Evolutionary conservation across 2,797 vertebrate species (phyloP).

Genomic region (Hydrocynus forskahlii): DNA sequence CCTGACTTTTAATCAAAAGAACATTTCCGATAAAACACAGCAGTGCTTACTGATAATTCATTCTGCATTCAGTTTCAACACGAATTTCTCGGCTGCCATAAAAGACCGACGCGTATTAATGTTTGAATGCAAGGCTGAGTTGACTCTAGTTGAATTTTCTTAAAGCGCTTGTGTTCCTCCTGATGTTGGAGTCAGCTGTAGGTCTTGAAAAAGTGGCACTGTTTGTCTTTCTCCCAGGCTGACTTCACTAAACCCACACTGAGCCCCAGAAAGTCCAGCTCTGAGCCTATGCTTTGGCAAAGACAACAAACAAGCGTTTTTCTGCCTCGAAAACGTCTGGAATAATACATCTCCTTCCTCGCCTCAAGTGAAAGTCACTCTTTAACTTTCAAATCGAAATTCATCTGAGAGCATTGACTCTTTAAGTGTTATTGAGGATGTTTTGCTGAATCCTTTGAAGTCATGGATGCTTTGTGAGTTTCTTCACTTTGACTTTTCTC

Average conservation of each 20-base stretch:
- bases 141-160: conserved; percentile 16
- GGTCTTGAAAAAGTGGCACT: conserved; percentile 45
- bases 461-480: conserved; percentile 54
- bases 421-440: conserved; percentile 62
- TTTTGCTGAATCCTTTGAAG: conserved; percentile 55
- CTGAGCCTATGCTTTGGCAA: conserved; percentile 40
- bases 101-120: neutral
- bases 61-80: neutral
- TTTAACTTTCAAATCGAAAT: conserved; percentile 55
- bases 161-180: conserved; percentile 29
- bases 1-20: neutral
- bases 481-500: conserved; percentile 68
- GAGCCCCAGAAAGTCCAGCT: conserved; percentile 49
- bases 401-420: conserved; percentile 45
- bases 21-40: neutral
- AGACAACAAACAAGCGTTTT: conserved; percentile 57
- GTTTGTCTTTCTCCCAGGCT: conserved; percentile 57
- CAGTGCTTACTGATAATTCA: neutral
- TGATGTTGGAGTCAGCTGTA: conserved; percentile 39
- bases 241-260: conserved; percentile 54
- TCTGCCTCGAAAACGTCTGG: conserved; percentile 54
- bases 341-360: conserved; percentile 59
- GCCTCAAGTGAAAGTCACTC: conserved; percentile 51
- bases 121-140: neutral
- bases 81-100: neutral